phyloP scores from a whole-genome alignment of 2,797 vertebrate species.

The Pseudomugil tenellus region DNA sequence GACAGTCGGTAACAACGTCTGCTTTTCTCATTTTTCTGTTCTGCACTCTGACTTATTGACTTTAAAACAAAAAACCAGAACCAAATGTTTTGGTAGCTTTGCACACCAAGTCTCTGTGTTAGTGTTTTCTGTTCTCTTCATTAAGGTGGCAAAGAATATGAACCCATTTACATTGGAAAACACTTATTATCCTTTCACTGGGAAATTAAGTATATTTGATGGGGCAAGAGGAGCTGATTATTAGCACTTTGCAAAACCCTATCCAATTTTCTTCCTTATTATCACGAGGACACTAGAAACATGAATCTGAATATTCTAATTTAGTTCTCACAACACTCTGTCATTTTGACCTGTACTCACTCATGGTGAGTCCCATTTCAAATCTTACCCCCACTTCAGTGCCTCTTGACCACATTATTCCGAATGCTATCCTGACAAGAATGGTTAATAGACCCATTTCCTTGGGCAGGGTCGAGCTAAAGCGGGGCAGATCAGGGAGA shows the following conservation, averaged over 20 bases:
- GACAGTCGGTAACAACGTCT: neutral
- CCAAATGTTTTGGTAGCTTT: neutral
- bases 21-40: neutral
- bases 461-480: constrained; percentile 52
- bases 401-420: constrained; percentile 73
- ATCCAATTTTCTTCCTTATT: constrained; percentile 53
- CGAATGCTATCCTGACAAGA: constrained; percentile 48
- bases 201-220: constrained; percentile 54
- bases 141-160: constrained; percentile 38
- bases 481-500: constrained; percentile 67
- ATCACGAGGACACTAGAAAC: constrained; percentile 56
- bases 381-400: constrained; percentile 56
- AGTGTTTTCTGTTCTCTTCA: constrained; percentile 1
- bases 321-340: constrained; percentile 53
- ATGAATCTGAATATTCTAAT: constrained; percentile 71
- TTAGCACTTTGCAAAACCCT: constrained; percentile 58
- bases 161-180: constrained; percentile 61
- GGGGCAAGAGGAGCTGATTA: constrained; percentile 46
- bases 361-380: constrained; percentile 45
- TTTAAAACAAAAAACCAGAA: neutral
- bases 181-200: constrained; percentile 52
- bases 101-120: constrained; percentile 1
- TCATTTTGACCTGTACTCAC: constrained; percentile 25
- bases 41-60: neutral
- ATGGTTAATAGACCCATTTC: constrained; percentile 65